Conservation (phyloP, 1,140 invertebrate species). For the Caenorhabditis tropicalis region DNA sequence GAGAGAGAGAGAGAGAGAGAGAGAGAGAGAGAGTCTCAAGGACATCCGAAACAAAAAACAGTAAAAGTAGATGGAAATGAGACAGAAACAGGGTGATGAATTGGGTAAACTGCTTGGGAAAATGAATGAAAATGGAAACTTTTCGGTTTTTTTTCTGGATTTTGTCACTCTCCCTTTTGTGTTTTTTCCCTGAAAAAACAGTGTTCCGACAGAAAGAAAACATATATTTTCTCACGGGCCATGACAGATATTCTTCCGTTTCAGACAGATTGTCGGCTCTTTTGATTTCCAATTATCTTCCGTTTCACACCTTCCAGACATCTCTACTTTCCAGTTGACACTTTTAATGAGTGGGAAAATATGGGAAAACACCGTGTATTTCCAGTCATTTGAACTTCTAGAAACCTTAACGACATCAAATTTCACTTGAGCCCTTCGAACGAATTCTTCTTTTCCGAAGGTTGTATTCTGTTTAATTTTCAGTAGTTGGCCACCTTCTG, state of each 20-base stretch:
- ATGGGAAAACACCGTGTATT: background rate
- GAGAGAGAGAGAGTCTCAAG: too few relatives aligned
- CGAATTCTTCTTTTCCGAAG: background rate
- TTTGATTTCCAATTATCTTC: background rate
- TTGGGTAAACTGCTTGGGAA: constrained; percentile 28
- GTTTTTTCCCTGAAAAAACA: too few relatives aligned
- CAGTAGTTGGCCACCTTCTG: background rate
- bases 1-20: too few relatives aligned
- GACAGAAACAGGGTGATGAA: background rate
- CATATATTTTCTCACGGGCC: background rate
- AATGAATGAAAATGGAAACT: background rate
- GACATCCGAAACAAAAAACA: background rate
- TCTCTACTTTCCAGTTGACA: background rate
- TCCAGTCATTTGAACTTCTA: too few relatives aligned
- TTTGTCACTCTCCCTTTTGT: background rate
- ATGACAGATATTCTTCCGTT: background rate
- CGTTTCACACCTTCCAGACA: background rate
- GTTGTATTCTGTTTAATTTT: too few relatives aligned
- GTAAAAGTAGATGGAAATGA: background rate
- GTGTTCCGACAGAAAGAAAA: too few relatives aligned
- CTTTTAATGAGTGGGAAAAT: background rate
- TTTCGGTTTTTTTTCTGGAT: background rate
- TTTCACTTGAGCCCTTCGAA: background rate
- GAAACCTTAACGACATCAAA: too few relatives aligned
- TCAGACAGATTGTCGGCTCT: background rate